A percentile compares a stretch with the other conserved stretches of the same genome.
These are phyloP conservation scores for Monoplex corrugatus DNA, from an alignment of 2,888 invertebrate genomes.

Conservation along the genomic window DNA sequence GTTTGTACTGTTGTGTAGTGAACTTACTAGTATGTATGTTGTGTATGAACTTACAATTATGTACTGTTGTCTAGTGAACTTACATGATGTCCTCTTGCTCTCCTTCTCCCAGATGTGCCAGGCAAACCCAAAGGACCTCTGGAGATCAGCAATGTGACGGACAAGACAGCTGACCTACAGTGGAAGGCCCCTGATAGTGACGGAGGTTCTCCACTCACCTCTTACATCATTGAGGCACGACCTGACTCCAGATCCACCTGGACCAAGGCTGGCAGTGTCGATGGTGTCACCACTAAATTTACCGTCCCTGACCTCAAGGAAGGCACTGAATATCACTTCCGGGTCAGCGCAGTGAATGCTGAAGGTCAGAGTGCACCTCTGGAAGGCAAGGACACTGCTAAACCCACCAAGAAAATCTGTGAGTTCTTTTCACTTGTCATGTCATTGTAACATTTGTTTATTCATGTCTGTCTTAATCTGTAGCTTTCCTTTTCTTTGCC, in stretches of 20 bases:
- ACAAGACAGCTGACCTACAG: conserved; percentile 90
- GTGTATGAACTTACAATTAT: too few relatives aligned
- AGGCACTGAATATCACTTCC: conserved; percentile 92
- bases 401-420: conserved; percentile 72
- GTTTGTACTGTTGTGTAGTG: too few relatives aligned
- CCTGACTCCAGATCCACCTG: conserved; percentile 90
- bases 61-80: neutral
- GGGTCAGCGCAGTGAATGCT: conserved; percentile 92
- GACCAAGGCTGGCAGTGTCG: conserved; percentile 85
- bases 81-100: neutral
- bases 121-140: conserved; percentile 92
- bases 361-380: conserved; percentile 90
- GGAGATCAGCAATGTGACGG: conserved; percentile 89
- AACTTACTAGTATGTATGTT: too few relatives aligned
- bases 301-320: conserved; percentile 86
- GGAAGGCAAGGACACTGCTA: conserved; percentile 68
- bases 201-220: conserved; percentile 78
- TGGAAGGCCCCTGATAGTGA: conserved; percentile 80
- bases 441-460: neutral
- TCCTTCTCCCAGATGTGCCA: conserved; percentile 87
- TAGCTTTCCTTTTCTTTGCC: too few relatives aligned
- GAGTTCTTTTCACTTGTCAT: conserved; percentile 56
- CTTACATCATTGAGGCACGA: conserved; percentile 84
- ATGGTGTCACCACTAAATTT: conserved; percentile 64
- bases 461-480: too few relatives aligned